Evolutionary conservation across 1,140 invertebrate genomes (phyloP), one percentile per base, ranked within the genome.

Genomic region (Tetraneura akinire): DNA sequence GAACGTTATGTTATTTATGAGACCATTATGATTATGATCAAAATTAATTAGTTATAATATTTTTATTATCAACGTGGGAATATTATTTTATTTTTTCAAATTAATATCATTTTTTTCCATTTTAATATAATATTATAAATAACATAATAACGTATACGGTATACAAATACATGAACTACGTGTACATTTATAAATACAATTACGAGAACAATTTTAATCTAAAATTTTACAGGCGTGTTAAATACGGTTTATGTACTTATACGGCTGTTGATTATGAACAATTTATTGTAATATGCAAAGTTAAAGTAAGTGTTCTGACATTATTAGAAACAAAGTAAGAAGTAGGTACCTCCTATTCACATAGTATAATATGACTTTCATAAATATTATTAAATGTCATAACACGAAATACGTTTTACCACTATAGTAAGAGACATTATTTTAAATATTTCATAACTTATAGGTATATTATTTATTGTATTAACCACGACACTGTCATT

Each of bases 371-470:
- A n/a, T n/a, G 32, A 32, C 0, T 37, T 3, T 64, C 62, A 64
- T 64, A 64, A 64, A 64, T 37, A 37, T 64, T 64, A 64, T 64
- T 64, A 64, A 64, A 64, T 64, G 62, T 64, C 62, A 64, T 37
- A 64, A 64, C 13, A 37, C 62, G 10, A 64, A 64, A 64, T 64
- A 29, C 18, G 32, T 42, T 64, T 21, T 37, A 64, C 37, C 37
- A 64, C 32, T 64, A n/a, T n/a, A 9, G 32, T n/a, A n/a, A n/a
- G 3, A 9, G 32, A 6, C 32, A 1, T 64, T n/a, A 64, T 64
- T 64, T 64, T 37, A 37, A 64, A 42, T 37, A 21, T 18, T 42
- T 3, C n/a, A 16, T 18, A 37, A 21, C 9, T 21, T 9, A n/a
- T n/a, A 47, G 10, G 16, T 26, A 16, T 64, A 64, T n/a, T 11